A percentile compares a stretch with the other conserved stretches of the same genome.
These are phyloP conservation scores for Phymanthus crucifer DNA, from an alignment of 92 coral and sea anemone genomes.

Conservation along the genomic window DNA sequence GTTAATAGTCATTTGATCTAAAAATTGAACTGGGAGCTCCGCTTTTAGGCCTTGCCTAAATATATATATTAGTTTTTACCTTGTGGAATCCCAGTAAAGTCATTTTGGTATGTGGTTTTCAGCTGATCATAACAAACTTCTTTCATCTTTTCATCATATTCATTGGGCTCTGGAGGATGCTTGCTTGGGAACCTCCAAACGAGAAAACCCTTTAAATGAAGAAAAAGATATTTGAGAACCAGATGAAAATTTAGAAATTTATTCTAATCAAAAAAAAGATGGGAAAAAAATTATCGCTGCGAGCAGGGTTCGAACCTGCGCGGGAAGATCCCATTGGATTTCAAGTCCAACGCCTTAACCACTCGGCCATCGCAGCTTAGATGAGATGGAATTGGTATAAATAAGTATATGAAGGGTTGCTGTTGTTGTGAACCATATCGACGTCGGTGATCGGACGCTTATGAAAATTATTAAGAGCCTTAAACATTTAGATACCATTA, in stretches of 20 bases:
- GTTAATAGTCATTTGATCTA: no score
- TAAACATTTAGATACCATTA: no score
- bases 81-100: constrained; percentile 89
- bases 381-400: neutral
- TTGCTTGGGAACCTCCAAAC: constrained; percentile 78
- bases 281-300: constrained; percentile 63
- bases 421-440: no score
- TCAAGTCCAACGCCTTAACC: constrained; percentile 99
- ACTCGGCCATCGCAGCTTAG: constrained; percentile 99
- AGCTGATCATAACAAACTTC: constrained; percentile 69
- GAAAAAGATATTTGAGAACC: neutral
- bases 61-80: constrained; percentile 48
- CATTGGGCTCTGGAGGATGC: constrained; percentile 58
- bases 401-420: neutral
- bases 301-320: constrained; percentile 99
- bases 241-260: neutral
- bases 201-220: constrained; percentile 67
- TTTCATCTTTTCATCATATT: constrained; percentile 58
- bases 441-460: no score
- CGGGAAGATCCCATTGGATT: constrained; percentile 95
- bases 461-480: no score
- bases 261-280: neutral
- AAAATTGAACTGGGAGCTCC: no score
- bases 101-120: constrained; percentile 92
- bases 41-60: no score